phyloP scores from a whole-genome alignment of 2,888 invertebrate genomes.

The Lottia scabra region DNA sequence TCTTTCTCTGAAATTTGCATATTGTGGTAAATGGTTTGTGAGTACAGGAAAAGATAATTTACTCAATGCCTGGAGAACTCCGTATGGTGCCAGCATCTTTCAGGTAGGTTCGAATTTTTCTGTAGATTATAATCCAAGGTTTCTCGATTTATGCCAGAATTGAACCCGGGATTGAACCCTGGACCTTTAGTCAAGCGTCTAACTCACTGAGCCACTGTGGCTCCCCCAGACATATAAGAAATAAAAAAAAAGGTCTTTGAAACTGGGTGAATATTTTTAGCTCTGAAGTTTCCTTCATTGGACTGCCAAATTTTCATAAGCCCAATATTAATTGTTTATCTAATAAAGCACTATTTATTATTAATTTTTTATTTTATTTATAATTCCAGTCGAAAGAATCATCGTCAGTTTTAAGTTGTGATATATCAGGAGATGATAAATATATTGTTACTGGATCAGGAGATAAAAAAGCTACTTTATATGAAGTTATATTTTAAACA shows the following conservation, averaged over 20 bases:
- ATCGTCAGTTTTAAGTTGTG: constrained; percentile 95
- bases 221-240: no score
- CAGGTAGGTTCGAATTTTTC: constrained; percentile 75
- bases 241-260: no score
- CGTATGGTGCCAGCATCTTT: constrained; percentile 94
- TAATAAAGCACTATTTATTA: neutral
- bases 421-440: constrained; percentile 95
- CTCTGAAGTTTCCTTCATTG: no score
- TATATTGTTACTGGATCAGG: constrained; percentile 97
- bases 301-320: no score
- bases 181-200: no score
- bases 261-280: no score
- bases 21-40: constrained; percentile 96
- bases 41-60: constrained; percentile 95
- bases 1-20: constrained; percentile 91
- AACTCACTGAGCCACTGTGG: no score
- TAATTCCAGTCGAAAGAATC: constrained; percentile 81
- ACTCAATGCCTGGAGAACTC: constrained; percentile 94
- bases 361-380: constrained; percentile 19
- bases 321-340: neutral
- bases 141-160: no score
- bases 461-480: constrained; percentile 96
- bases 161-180: no score
- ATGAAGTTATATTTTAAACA: constrained; percentile 79
- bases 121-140: no score